A percentile compares a stretch with the other conserved stretches of the same genome.
Evolutionary conservation across 2,113 vertebrate genomes (phyloP).

Genomic region (Cygnus buccinator): DNA sequence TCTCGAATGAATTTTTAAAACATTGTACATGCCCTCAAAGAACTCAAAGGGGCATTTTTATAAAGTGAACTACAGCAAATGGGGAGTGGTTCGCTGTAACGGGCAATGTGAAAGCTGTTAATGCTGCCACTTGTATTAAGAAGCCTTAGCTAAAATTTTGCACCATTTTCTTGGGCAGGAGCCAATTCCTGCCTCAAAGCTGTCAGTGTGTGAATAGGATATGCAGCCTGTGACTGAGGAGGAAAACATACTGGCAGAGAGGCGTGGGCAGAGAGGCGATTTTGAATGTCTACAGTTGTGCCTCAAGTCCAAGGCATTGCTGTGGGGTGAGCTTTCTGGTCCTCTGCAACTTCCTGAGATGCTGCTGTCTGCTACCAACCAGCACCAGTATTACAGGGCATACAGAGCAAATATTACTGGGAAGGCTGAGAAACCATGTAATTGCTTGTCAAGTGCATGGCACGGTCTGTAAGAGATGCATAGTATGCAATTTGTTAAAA

Average conservation of each 20-base stretch:
- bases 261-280: not conserved
- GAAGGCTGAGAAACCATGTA: not conserved
- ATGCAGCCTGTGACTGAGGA: not conserved
- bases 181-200: not conserved
- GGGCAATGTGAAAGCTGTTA: not conserved
- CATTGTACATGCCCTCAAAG: not conserved
- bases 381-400: not conserved
- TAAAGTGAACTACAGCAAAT: not conserved
- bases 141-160: not conserved
- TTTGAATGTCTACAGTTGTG: not conserved
- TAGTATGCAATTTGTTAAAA: not conserved
- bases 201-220: not conserved
- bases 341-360: not conserved
- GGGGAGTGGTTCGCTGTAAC: not conserved
- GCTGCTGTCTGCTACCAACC: not conserved
- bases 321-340: not conserved
- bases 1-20: not conserved
- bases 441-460: not conserved
- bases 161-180: not conserved
- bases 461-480: not conserved
- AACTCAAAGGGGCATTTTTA: not conserved
- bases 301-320: not conserved
- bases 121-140: not conserved
- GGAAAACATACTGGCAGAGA: not conserved
- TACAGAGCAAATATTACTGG: accelerated